Conservation (phyloP, 2,888 invertebrate species). For the Synanthedon myopaeformis region DNA sequence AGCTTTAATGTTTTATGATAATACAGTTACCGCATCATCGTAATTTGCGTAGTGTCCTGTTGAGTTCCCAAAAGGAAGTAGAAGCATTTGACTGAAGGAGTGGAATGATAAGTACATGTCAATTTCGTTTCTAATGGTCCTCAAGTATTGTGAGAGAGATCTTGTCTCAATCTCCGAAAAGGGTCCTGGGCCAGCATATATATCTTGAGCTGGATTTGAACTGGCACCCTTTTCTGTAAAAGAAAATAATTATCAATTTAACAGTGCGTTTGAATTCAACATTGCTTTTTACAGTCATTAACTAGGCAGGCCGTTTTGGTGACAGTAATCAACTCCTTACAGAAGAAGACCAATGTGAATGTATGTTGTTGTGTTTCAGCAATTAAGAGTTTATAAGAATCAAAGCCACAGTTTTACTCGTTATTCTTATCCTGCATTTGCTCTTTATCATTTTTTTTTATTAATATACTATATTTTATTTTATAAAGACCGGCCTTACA, state of each 20-base stretch:
- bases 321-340: too few species aligned
- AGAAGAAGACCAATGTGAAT: too few species aligned
- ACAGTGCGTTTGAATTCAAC: not conserved
- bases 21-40: slow-evolving; percentile 26
- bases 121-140: slow-evolving; percentile 21
- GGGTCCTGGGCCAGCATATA: slow-evolving; percentile 61
- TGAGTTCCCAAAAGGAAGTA: slow-evolving; percentile 70
- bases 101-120: slow-evolving; percentile 72
- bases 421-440: too few species aligned
- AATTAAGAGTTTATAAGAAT: too few species aligned
- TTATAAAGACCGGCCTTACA: too few species aligned
- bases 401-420: too few species aligned
- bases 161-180: slow-evolving; percentile 70
- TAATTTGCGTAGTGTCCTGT: slow-evolving; percentile 31
- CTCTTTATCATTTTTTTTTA: too few species aligned
- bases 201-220: slow-evolving; percentile 43
- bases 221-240: slow-evolving; percentile 45
- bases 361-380: too few species aligned
- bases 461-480: too few species aligned
- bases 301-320: too few species aligned
- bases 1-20: not conserved
- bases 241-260: not conserved
- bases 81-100: slow-evolving; percentile 76
- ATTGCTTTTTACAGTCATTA: too few species aligned
- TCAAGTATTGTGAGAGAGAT: slow-evolving; percentile 31